Evolutionary conservation across 2,797 vertebrate species (phyloP), one percentile per base, ranked within the genome.

Genomic region (Thripadectes ignobilis): DNA sequence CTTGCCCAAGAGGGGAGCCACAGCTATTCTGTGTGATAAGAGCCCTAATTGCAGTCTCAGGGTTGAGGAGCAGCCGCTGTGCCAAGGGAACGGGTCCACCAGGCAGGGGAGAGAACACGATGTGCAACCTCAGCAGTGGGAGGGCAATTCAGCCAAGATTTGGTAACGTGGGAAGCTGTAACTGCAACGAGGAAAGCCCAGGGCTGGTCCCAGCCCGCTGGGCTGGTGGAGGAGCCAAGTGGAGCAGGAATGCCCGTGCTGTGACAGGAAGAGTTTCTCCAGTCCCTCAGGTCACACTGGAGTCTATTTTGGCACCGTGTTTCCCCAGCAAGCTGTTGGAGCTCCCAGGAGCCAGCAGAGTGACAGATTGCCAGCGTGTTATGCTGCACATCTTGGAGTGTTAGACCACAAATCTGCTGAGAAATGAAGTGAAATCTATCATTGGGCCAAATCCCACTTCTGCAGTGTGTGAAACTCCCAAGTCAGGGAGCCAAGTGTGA

Each of bases 371-470:
- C 92, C 93, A 45, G 92, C 1, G 0, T 89, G 91, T 94, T 93
- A 9, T 82, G 83, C 80, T 96, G 93, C 95, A 93, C 93, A 89
- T 93, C 89, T 76, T 54, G 67, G 88, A 96, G 95, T 87, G 96
- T 96, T 93, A 96, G 95, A 93, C 96, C 93, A 96, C 95, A 96
- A 96, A 97, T 96, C 95, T 97, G 94, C 92, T 43, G 74, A 81
- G 73, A 96, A 52, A 86, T 82, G 66, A 86, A 93, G 63, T 8
- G 83, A 94, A 96, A 72, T 24, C 67, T 7, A 49, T 49, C 18
- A 0, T 5, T 51, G 80, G 89, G 88, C 94, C 95, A 96, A 80
- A 59, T 88, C 91, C 85, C 61, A 14, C 67, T 90, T 67, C 45
- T 87, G 85, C 79, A 38, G 85, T 0, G 15, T 39, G 73, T 22